phyloP scores from a whole-genome alignment of 1,140 invertebrate genomes.

The Diprion similis region DNA sequence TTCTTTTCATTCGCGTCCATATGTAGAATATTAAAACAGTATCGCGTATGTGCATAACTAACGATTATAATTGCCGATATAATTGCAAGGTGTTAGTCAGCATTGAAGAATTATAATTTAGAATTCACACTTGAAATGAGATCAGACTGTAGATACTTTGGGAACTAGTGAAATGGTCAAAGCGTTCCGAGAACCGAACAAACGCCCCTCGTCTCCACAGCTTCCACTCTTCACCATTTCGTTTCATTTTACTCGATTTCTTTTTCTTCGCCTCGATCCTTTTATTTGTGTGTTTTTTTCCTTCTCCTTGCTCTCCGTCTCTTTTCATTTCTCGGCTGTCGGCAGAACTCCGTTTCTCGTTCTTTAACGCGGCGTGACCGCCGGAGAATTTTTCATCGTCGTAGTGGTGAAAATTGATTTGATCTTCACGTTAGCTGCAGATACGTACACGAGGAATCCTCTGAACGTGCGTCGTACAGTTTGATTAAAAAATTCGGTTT shows the following conservation, averaged over 20 bases:
- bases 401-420: conserved; percentile 23
- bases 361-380: conserved; percentile 25
- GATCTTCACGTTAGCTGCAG: conserved; percentile 1
- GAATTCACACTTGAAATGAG: too few species aligned
- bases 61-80: too few species aligned
- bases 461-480: too few species aligned
- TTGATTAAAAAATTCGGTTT: too few species aligned
- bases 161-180: neutral
- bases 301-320: too few species aligned
- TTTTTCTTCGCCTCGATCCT: neutral
- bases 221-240: neutral
- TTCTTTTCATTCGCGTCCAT: too few species aligned
- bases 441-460: too few species aligned
- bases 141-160: neutral
- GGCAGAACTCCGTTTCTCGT: conserved; percentile 20
- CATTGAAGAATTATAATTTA: too few species aligned
- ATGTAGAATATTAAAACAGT: too few species aligned
- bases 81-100: too few species aligned
- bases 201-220: neutral
- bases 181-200: neutral
- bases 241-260: neutral
- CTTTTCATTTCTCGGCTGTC: too few species aligned
- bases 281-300: neutral
- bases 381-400: conserved; percentile 32
- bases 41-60: too few species aligned